A percentile compares a stretch with the other conserved stretches of the same genome.
Evolutionary conservation across 2,113 vertebrate species (phyloP).

Genomic region (Pagrus major): DNA sequence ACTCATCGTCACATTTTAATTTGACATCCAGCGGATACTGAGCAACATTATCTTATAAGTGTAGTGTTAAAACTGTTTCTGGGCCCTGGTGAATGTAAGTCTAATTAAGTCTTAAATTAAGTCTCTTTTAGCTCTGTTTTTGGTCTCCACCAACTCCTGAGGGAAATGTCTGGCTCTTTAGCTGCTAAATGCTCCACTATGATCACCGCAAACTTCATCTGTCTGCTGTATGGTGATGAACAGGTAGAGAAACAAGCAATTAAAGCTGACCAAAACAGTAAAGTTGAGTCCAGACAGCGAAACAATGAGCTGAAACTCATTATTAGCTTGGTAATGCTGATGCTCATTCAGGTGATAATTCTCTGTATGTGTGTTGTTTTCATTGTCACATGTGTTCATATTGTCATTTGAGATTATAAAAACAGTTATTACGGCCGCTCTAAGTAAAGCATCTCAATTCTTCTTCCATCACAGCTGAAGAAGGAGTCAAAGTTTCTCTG

Average conservation of each 20-base stretch:
- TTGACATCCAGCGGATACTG: not conserved
- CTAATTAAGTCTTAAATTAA: not conserved
- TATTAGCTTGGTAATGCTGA: not conserved
- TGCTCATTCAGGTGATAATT: not conserved
- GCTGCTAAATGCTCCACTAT: not conserved
- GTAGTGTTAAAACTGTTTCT: not conserved
- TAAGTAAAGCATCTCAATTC: not conserved
- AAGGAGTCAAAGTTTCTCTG: constrained; percentile 4
- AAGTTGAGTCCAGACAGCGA: not conserved
- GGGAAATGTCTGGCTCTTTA: not conserved
- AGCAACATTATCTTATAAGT: not conserved
- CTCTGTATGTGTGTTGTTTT: not conserved
- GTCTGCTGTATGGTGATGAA: not conserved
- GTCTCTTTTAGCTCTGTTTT: constrained; percentile 1
- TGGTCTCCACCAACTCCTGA: constrained; percentile 5
- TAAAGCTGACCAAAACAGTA: not conserved
- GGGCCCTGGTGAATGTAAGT: not conserved
- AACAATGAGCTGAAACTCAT: not conserved
- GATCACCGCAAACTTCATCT: not conserved
- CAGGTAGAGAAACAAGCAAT: not conserved
- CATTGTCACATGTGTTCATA: not conserved
- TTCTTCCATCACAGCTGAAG: constrained; percentile 8
- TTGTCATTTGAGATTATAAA: not conserved
- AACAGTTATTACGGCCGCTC: not conserved
- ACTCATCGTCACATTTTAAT: not conserved